Evolutionary conservation across 2,113 vertebrate species (phyloP), one percentile per base, ranked within the genome.

Genomic region (Myiozetetes cayanensis): DNA sequence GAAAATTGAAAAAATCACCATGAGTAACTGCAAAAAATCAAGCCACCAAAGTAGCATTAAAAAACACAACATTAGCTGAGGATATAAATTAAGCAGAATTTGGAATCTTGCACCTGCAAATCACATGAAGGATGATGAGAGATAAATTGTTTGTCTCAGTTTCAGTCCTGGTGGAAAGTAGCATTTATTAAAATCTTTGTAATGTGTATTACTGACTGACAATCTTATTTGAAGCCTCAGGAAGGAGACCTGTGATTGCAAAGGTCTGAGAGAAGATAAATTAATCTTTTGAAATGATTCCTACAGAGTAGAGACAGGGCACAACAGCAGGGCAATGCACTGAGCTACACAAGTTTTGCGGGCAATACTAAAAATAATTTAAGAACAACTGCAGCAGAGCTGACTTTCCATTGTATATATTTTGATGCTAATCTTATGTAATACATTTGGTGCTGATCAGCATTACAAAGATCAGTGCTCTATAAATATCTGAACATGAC

Each of bases 341-440:
- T 61, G 39, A 95, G 72, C 72, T 72, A 55, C 21, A 59, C 59
- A 71, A 88, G 47, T 75, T 86, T 86, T 94, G 65, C 31, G 73
- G 92, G 90, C 84, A 96, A 93, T 52, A 89, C 93, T 94, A 94
- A 95, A 94, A 95, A 94, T 96, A 94, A 91, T 90, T 90, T 83
- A 91, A 92, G 92, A 94, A 95, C 41, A 93, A 93, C 37, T 86
- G 83, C 80, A 90, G 92, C 62, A 84, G 73, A 95, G 90, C 83
- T 94, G 76, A 93, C 76, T 95, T 94, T 65, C 80, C 83, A 90
- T 96, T 95, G 92, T 65, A 86, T 94, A 92, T 92, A 94, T 96
- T 95, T 97, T 97, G 93, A 96, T 96, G 96, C 79, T 94, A 94
- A 94, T 95, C 85, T 96, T 96, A 96, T 46, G 80, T 81, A 96